These are phyloP conservation scores for Gobionotothen gibberifrons DNA, from an alignment of 2,797 vertebrate genomes.

Conservation along the genomic window DNA sequence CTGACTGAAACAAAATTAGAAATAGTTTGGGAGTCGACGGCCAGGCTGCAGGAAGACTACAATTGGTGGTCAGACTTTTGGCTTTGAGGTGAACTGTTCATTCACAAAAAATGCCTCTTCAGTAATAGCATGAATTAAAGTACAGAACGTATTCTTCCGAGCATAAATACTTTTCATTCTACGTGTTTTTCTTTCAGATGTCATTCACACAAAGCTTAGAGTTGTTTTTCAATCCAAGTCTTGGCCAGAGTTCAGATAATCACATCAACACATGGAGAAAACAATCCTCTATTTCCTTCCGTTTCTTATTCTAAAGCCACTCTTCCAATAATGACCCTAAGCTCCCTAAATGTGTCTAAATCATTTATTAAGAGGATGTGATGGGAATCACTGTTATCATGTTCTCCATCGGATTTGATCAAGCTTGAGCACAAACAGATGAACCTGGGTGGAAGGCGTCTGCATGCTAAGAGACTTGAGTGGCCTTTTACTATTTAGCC, in stretches of 20 bases:
- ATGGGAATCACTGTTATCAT: constrained; percentile 7
- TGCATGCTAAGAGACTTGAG: constrained; percentile 75
- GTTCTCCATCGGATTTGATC: constrained; percentile 37
- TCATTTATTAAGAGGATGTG: constrained; percentile 29
- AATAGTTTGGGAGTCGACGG: constrained; percentile 53
- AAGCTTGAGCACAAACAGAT: constrained; percentile 44
- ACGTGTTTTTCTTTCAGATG: neutral
- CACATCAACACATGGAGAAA: neutral
- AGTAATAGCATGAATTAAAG: neutral
- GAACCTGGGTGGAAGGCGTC: constrained; percentile 44
- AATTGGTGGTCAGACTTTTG: constrained; percentile 68
- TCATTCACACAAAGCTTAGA: neutral
- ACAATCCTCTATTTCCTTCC: constrained; percentile 5
- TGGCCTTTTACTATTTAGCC: constrained; percentile 68
- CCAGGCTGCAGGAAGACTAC: constrained; percentile 49
- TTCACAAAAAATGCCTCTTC: constrained; percentile 39
- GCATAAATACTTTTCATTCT: neutral
- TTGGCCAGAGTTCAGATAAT: neutral
- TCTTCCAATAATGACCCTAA: neutral
- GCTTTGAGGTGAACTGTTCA: constrained; percentile 30
- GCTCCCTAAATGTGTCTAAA: neutral
- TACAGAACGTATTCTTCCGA: neutral
- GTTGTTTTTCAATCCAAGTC: neutral
- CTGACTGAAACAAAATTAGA: constrained; percentile 49
- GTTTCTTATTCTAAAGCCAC: neutral